These are phyloP conservation scores for Drosophila planitibia DNA, from an alignment of 2,888 invertebrate species.

Conservation along the genomic window DNA sequence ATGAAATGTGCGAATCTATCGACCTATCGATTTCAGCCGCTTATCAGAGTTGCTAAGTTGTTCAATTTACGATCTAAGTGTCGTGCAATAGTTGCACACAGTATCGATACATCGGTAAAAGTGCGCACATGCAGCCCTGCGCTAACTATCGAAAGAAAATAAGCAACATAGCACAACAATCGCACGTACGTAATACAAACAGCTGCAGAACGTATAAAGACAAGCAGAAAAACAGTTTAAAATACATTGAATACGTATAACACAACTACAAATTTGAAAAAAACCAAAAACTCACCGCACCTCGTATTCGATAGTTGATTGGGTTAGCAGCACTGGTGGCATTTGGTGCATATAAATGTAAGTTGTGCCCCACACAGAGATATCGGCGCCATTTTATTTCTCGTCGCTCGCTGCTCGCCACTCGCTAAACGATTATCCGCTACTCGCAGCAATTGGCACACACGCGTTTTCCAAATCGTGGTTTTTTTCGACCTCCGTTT, in stretches of 20 bases:
- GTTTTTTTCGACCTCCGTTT: conserved; percentile 67
- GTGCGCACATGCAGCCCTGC: background rate
- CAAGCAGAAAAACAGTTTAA: background rate
- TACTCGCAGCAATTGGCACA: conserved; percentile 64
- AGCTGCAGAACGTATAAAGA: background rate
- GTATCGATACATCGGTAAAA: background rate
- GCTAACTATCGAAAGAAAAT: background rate
- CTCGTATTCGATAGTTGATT: conserved; percentile 2
- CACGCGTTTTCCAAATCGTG: conserved; percentile 77
- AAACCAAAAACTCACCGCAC: background rate
- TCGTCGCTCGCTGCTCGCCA: conserved; percentile 49
- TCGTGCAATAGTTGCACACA: background rate
- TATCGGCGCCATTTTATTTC: conserved; percentile 66
- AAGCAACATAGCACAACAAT: background rate
- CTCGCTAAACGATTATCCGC: conserved; percentile 43
- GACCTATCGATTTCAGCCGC: conserved; percentile 17
- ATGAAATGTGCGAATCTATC: conserved; percentile 23
- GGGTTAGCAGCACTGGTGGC: background rate
- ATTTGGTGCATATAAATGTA: background rate
- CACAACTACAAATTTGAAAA: background rate
- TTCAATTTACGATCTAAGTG: background rate
- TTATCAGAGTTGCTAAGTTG: background rate
- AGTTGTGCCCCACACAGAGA: conserved; percentile 30
- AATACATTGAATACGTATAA: background rate
- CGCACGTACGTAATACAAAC: background rate